Conservation (phyloP, 2,888 invertebrate species). For the Macropis europaea region DNA sequence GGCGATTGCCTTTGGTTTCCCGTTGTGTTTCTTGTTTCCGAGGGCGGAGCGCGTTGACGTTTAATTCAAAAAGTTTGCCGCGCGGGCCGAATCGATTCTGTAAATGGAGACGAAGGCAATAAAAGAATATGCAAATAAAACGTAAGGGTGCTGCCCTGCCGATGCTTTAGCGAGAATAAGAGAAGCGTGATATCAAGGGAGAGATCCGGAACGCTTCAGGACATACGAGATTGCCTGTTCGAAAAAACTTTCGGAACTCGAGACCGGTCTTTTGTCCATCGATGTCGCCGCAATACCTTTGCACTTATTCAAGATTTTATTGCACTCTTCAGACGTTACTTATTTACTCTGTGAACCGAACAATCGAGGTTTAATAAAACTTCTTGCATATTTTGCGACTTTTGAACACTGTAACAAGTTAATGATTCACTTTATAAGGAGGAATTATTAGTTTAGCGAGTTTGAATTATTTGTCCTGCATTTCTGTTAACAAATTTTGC, state of each 20-base stretch:
- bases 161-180: background rate
- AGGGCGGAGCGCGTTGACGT: background rate
- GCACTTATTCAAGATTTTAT: background rate
- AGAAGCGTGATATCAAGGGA: slow-evolving; percentile 11
- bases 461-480: too few relatives aligned
- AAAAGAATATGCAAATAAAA: slow-evolving; percentile 10
- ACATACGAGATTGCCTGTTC: background rate
- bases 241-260: slow-evolving; percentile 1
- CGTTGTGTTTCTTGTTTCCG: background rate
- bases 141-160: background rate
- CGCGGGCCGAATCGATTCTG: background rate
- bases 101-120: background rate
- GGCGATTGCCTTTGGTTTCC: background rate
- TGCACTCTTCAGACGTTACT: too few relatives aligned
- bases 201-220: background rate
- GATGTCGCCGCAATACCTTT: background rate
- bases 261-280: background rate
- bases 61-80: background rate
- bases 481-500: too few relatives aligned
- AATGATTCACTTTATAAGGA: too few relatives aligned
- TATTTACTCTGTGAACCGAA: too few relatives aligned
- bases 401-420: too few relatives aligned
- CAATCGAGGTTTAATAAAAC: too few relatives aligned
- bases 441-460: too few relatives aligned
- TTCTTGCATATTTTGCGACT: too few relatives aligned